phyloP scores from a whole-genome alignment of 2,888 invertebrate genomes.

The Chalcosyrphus nemorum region DNA sequence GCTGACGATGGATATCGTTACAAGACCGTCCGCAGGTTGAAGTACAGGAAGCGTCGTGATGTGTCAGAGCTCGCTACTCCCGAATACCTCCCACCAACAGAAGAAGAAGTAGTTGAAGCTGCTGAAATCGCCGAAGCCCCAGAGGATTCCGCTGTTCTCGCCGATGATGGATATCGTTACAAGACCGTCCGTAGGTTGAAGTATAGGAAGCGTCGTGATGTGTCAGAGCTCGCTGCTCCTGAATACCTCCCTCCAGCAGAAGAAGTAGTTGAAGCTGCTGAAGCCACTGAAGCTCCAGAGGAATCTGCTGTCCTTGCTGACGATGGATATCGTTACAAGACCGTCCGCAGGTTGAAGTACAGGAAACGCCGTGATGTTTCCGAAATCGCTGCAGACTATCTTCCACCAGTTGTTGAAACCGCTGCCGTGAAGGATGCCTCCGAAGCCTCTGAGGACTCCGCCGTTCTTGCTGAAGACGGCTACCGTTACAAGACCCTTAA shows the following conservation, averaged over 20 bases:
- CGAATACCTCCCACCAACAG: conserved; percentile 2
- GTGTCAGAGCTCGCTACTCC: conserved; percentile 74
- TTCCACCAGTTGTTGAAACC: background rate
- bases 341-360: conserved; percentile 76
- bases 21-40: conserved; percentile 77
- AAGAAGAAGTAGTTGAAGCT: background rate
- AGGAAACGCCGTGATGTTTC: conserved; percentile 78
- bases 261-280: no score
- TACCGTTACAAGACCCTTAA: conserved; percentile 40
- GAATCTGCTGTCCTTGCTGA: conserved; percentile 73
- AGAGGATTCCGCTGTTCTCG: conserved; percentile 18
- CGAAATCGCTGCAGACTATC: conserved; percentile 61
- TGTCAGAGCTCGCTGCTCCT: no score
- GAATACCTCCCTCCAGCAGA: no score
- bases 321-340: conserved; percentile 77
- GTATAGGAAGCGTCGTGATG: conserved; percentile 30
- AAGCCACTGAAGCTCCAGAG: conserved; percentile 60
- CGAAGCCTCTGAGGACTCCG: background rate
- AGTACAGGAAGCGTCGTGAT: conserved; percentile 77
- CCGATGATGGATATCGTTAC: conserved; percentile 48
- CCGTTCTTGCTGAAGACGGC: conserved; percentile 16
- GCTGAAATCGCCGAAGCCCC: conserved; percentile 12
- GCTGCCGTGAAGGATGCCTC: no score
- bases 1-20: conserved; percentile 76
- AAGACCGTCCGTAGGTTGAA: conserved; percentile 52